These are phyloP conservation scores for Syngnathoides biaculeatus DNA, from an alignment of 2,113 vertebrate species.

Conservation along the genomic window DNA sequence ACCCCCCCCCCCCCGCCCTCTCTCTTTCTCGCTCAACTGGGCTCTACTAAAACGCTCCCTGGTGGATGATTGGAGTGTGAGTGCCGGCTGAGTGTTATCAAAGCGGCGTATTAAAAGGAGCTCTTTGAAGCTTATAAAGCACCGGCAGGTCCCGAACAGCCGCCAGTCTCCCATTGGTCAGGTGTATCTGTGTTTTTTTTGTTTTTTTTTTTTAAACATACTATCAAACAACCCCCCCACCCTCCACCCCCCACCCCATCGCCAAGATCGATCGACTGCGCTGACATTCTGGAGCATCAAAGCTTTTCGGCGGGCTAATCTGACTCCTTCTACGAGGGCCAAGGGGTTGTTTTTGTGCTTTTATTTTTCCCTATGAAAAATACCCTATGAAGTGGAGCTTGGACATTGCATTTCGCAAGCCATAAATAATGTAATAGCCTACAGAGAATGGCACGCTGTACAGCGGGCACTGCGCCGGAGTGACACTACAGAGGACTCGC, in stretches of 20 bases:
- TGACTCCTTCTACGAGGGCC: slow-evolving; percentile 87
- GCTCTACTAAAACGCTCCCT: slow-evolving; percentile 63
- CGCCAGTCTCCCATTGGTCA: slow-evolving; percentile 84
- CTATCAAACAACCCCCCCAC: too few species aligned
- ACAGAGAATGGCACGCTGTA: slow-evolving; percentile 32
- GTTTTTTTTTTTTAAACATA: slow-evolving; percentile 6
- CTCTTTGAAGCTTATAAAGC: slow-evolving; percentile 81
- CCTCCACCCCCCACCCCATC: too few species aligned
- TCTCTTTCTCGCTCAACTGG: slow-evolving; percentile 38
- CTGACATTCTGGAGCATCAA: slow-evolving; percentile 93
- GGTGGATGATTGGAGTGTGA: slow-evolving; percentile 56
- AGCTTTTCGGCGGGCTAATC: slow-evolving; percentile 87
- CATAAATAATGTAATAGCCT: slow-evolving; percentile 56
- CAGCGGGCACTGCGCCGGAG: slow-evolving; percentile 42
- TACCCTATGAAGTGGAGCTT: slow-evolving; percentile 32
- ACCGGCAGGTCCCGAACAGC: slow-evolving; percentile 86
- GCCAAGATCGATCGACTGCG: slow-evolving; percentile 80
- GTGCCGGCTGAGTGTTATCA: slow-evolving; percentile 75
- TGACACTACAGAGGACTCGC: slow-evolving; percentile 59
- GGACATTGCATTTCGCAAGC: slow-evolving; percentile 36
- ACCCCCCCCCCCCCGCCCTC: slow-evolving; percentile 19
- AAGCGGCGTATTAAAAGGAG: slow-evolving; percentile 76
- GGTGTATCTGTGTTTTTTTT: slow-evolving; percentile 76
- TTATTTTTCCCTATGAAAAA: slow-evolving; percentile 44
- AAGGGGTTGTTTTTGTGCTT: slow-evolving; percentile 67